Conservation (phyloP, 2,113 vertebrate species). For the Grallaria varia region DNA sequence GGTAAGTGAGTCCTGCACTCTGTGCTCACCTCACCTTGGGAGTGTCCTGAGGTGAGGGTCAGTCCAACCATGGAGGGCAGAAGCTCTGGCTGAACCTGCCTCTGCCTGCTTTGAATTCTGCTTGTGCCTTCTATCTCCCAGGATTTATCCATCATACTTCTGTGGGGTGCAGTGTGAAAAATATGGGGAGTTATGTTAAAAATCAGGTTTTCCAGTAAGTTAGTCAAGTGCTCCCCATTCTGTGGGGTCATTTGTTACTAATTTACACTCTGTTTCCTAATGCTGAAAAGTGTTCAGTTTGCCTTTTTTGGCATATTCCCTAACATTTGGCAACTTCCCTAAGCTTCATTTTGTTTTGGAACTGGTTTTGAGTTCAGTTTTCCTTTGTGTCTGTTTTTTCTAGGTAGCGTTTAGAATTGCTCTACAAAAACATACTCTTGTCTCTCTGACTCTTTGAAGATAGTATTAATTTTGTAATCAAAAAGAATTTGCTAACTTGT, state of each 20-base stretch:
- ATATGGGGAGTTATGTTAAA: fast-evolving
- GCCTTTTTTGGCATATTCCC: background rate
- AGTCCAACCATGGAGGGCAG: background rate
- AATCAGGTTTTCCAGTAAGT: background rate
- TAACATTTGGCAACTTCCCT: background rate
- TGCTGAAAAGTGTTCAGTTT: background rate
- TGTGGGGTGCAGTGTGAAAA: background rate
- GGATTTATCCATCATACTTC: fast-evolving
- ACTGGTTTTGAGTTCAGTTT: background rate
- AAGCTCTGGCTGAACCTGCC: background rate
- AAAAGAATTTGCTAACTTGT: background rate
- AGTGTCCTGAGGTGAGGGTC: background rate
- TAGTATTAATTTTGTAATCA: background rate
- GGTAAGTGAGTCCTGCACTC: background rate
- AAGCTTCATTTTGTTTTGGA: background rate
- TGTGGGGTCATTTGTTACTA: background rate
- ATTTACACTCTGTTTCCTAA: background rate
- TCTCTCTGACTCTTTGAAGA: background rate
- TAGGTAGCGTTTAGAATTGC: background rate
- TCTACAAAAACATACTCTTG: background rate
- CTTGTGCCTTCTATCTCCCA: background rate
- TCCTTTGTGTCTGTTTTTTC: background rate
- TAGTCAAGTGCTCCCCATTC: background rate
- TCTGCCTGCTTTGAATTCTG: background rate
- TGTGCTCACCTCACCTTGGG: background rate